phyloP scores from a whole-genome alignment of 2,113 vertebrate genomes.

The Eulacestoma nigropectus region DNA sequence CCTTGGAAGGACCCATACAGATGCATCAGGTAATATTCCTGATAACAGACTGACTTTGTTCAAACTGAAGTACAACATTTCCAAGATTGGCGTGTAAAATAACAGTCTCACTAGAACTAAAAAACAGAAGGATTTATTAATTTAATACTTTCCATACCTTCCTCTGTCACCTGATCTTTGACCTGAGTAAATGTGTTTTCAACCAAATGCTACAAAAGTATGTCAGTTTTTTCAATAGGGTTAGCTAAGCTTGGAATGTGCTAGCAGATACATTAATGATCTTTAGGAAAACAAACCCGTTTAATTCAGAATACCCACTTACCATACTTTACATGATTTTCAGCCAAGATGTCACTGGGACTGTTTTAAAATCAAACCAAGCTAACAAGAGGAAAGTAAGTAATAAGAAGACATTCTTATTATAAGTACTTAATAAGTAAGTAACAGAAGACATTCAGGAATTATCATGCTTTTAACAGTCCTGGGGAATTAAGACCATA shows the following conservation, averaged over 20 bases:
- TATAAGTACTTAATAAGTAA: too few relatives aligned
- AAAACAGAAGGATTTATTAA: background rate
- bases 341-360: background rate
- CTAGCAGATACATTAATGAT: background rate
- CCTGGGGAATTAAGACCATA: background rate
- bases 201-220: background rate
- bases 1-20: background rate
- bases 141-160: background rate
- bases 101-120: background rate
- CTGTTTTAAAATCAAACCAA: background rate
- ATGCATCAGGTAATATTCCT: background rate
- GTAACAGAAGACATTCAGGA: background rate
- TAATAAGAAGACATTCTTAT: too few relatives aligned
- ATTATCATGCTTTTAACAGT: background rate
- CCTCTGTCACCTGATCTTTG: background rate
- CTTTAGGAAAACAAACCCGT: background rate
- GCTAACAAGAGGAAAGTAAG: background rate
- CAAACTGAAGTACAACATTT: background rate
- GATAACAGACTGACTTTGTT: background rate
- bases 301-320: background rate
- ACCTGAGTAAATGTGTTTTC: background rate
- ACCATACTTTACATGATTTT: background rate
- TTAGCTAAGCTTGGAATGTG: background rate
- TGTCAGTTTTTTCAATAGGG: background rate
- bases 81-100: background rate